phyloP scores from a whole-genome alignment of 2,797 vertebrate species.

The Cynopterus sphinx region DNA sequence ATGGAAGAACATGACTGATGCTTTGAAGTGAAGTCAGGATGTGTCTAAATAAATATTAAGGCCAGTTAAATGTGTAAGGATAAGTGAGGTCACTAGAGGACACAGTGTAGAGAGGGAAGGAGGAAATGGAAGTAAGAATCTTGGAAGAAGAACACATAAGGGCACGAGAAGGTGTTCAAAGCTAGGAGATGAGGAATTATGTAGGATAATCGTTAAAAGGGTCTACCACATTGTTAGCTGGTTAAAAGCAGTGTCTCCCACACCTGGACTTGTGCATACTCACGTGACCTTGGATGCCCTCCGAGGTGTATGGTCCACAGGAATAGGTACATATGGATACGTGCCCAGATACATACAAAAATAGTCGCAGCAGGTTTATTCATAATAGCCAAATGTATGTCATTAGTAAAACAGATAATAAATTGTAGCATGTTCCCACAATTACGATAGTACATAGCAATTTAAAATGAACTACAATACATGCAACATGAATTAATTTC shows the following conservation, averaged over 20 bases:
- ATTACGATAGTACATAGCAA: not conserved
- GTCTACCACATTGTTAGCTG: not conserved
- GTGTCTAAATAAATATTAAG: not conserved
- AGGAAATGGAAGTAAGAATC: not conserved
- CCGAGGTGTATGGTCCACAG: not conserved
- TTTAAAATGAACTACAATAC: not conserved
- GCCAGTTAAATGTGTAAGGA: not conserved
- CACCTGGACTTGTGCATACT: not conserved
- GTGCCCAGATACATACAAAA: no score
- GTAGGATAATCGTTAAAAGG: not conserved
- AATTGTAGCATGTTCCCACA: not conserved
- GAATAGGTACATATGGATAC: not conserved
- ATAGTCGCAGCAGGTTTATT: not conserved
- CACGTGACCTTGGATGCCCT: not conserved
- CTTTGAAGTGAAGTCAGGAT: not conserved
- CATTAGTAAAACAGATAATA: not conserved
- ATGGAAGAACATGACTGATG: not conserved
- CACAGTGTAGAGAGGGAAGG: not conserved
- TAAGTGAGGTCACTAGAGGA: not conserved
- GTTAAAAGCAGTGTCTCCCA: not conserved
- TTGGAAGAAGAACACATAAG: not conserved
- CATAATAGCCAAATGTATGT: not conserved
- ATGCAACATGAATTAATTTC: not conserved
- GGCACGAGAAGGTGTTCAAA: not conserved
- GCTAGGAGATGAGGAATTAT: not conserved